A percentile compares a stretch with the other conserved stretches of the same genome.
Conservation (phyloP, 2,113 vertebrate genomes). For the Lonchura striata region DNA sequence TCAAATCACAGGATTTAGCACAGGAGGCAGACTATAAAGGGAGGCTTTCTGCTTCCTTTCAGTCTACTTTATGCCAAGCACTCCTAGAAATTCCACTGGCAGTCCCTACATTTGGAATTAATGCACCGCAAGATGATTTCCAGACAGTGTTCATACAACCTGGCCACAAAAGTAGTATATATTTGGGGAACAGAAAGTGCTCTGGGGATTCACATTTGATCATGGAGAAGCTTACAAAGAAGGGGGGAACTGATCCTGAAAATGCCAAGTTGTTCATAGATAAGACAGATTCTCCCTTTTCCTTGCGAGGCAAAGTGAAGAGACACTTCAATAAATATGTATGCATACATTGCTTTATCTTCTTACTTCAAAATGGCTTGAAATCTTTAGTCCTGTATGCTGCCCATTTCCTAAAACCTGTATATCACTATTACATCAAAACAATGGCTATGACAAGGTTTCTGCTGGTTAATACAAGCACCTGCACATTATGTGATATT, state of each 20-base stretch:
- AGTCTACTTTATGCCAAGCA: neutral
- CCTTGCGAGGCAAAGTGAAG: neutral
- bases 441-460: neutral
- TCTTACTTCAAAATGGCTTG: neutral
- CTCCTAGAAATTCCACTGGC: neutral
- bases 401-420: neutral
- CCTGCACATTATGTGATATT: neutral
- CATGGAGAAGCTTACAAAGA: neutral
- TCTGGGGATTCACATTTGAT: neutral
- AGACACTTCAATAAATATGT: neutral
- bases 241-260: neutral
- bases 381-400: neutral
- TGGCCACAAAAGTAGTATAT: neutral
- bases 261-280: neutral
- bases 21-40: neutral
- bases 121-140: neutral
- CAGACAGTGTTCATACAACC: neutral
- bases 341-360: neutral
- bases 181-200: neutral
- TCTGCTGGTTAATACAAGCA: neutral
- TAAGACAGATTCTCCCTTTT: neutral
- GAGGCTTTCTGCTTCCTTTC: neutral
- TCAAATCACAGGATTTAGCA: neutral
- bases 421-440: neutral
- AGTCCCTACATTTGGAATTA: neutral